phyloP scores from a whole-genome alignment of 2,888 invertebrate genomes.

The Tetranychus truncatus region DNA sequence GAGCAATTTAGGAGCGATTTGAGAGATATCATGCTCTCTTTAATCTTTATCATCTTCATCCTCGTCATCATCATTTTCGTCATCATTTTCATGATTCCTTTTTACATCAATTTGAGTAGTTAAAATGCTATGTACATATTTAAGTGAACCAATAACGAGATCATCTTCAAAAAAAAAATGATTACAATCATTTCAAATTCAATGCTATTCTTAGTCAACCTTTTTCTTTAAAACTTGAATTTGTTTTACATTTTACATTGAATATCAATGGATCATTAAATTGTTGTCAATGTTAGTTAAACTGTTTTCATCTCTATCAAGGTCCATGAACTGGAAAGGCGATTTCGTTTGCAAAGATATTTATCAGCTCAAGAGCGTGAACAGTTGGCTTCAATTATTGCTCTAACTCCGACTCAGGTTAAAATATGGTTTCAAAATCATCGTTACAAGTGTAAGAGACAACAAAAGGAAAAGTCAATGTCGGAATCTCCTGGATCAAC shows the following conservation, averaged over 20 bases:
- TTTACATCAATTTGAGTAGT: no score
- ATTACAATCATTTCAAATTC: no score
- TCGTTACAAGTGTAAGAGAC: constrained; percentile 94
- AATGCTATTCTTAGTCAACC: no score
- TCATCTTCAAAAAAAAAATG: constrained; percentile 50
- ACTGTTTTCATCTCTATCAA: constrained; percentile 38
- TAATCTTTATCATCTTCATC: no score
- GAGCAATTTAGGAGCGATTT: no score
- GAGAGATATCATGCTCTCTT: no score
- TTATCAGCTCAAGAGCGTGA: constrained; percentile 95
- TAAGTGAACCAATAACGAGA: constrained; percentile 70
- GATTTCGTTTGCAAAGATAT: constrained; percentile 94
- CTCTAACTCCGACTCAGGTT: constrained; percentile 76
- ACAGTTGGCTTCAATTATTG: constrained; percentile 51
- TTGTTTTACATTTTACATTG: constrained; percentile 47
- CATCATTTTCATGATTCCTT: no score
- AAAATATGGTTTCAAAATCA: constrained; percentile 98
- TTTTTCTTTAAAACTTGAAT: constrained; percentile 54
- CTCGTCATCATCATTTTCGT: no score
- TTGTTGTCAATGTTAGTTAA: constrained; percentile 39
- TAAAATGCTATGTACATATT: constrained; percentile 30
- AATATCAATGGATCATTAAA: constrained; percentile 74
- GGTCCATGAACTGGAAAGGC: constrained; percentile 85
- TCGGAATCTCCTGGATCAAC: constrained; percentile 42
- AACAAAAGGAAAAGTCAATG: constrained; percentile 73